phyloP scores from a whole-genome alignment of 2,797 vertebrate genomes.

The Syncerus caffer region DNA sequence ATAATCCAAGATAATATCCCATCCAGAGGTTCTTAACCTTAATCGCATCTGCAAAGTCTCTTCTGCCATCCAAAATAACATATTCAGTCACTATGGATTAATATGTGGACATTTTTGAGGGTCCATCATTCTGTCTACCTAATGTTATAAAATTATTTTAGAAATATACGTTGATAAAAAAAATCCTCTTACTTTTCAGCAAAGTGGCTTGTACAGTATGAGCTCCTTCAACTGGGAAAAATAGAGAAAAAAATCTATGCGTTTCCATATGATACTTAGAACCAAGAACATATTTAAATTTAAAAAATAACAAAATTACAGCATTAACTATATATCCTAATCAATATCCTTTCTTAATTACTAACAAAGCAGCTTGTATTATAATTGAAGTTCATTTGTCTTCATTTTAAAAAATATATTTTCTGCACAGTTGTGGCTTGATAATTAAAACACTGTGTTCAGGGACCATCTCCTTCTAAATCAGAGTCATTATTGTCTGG shows the following conservation, averaged over 20 bases:
- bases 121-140: neutral
- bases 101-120: neutral
- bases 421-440: slow-evolving; percentile 48
- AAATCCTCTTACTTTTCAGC: neutral
- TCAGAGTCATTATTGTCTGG: slow-evolving; percentile 50
- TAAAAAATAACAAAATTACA: neutral
- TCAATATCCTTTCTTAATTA: slow-evolving; percentile 50
- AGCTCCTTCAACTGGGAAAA: neutral
- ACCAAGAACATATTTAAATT: neutral
- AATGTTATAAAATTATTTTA: neutral
- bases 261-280: neutral
- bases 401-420: slow-evolving; percentile 55
- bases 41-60: neutral
- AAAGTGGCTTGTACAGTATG: neutral
- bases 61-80: neutral
- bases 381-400: slow-evolving; percentile 32
- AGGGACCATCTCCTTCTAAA: slow-evolving; percentile 42
- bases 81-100: neutral
- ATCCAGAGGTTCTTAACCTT: neutral
- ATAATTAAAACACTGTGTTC: slow-evolving; percentile 64
- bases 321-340: slow-evolving; percentile 39
- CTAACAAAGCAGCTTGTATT: slow-evolving; percentile 36
- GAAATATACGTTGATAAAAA: neutral
- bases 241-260: neutral
- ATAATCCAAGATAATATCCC: neutral